Evolutionary conservation across 2,888 invertebrate species (phyloP), one percentile per base, ranked within the genome.

Genomic region (Invenusta paracnida): DNA sequence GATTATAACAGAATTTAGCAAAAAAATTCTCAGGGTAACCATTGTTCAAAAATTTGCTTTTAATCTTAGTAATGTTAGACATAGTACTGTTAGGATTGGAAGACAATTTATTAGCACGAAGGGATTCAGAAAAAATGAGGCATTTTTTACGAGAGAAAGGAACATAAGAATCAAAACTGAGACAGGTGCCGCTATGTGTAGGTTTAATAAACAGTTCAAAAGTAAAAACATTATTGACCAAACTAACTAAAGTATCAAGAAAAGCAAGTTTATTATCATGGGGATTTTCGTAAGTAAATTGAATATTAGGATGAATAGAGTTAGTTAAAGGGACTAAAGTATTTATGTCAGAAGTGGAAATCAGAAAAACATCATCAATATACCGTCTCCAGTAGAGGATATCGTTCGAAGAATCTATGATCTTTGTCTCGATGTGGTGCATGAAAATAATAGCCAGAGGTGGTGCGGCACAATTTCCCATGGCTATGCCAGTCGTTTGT

Each of bases 261-360:
- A 73, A 73, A 23, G 73, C 17, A 5, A 73, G 73, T 73, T 73
- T 73, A 23, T 73, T 73, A 73, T 73, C 73, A 73, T 23, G 23
- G 25, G 73, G 73, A n/a, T 73, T 73, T 73, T 73, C 73, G 23
- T n/a, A 73, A 73, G 73, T 73, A 73, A 73, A 48, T 17, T 17
- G 66, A 83, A 83, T 27, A 83, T 27, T 29, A 67, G 83, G 30
- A 83, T 87, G 29, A 73, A 73, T 73, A 73, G 73, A 73, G 73
- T 73, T 73, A 23, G 73, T 25, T 73, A 73, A 23, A n/a, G 27
- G 27, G 73, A 73, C 27, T 73, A 73, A 73, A 13, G 25, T 5
- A 73, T 73, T 23, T 13, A 73, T 73, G 73, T 5, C 73, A 73
- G 73, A 73, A 73, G 73, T 13, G 73, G 73, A 2, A 73, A 73